Evolutionary conservation across 1,140 invertebrate species (phyloP), one percentile per base, ranked within the genome.

Genomic region (Temnothorax nylanderi): DNA sequence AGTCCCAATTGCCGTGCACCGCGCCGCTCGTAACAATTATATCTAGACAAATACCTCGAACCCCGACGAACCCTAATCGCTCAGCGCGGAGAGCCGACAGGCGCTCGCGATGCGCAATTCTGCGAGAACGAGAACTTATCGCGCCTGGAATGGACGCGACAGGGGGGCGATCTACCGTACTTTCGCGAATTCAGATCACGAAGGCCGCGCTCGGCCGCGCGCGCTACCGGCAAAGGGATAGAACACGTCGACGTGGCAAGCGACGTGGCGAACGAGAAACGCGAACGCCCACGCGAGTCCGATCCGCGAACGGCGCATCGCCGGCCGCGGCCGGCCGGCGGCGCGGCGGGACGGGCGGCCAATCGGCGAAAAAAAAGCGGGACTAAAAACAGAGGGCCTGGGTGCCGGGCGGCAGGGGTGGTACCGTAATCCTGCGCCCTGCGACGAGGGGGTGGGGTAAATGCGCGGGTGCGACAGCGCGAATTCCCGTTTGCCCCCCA

Each of bases 371-470:
- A 93, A 92, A 90, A 92, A 92, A 85, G 82, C 87, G 74, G 88
- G 85, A 90, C 84, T 90, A 89, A 92, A 92, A 90, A 92, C 84
- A 90, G 89, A 90, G 86, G 77, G 91, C 76, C 90, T 89, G 85
- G 80, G 78, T 81, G 89, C 84, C 69, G 80, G 64, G 41, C 69
- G 69, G 88, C 89, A 91, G 90, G 92, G 92, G 92, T 93, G 92
- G 93, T 91, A 87, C 92, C 92, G 90, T 93, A 92, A 92, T 92
- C 91, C 92, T 92, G 92, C 92, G 92, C 92, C 90, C 76, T 91
- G 87, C 81, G 58, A 81, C 88, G 86, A 76, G 76, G 87, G 69
- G 84, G 89, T 91, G 91, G 91, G 89, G 85, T 91, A 92, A 91
- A 92, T 91, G 88, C 90, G 90, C 89, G 92, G 86, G 89, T 88